Conservation (phyloP, 2,888 invertebrate species). For the Myopa tessellatipennis region DNA sequence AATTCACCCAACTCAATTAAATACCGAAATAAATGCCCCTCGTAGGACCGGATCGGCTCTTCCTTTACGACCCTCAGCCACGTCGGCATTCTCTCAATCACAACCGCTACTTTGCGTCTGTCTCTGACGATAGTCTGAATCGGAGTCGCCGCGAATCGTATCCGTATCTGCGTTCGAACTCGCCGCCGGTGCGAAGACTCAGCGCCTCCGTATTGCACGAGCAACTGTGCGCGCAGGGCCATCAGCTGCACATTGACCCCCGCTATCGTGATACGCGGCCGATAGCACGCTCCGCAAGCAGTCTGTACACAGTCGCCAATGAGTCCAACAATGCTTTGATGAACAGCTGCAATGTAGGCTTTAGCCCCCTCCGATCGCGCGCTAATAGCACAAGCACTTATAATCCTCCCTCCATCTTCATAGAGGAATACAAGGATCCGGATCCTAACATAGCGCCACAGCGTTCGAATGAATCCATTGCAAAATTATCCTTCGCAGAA, state of each 20-base stretch:
- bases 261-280: conserved; percentile 67
- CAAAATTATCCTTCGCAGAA: conserved; percentile 60
- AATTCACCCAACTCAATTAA: conserved; percentile 41
- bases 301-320: conserved; percentile 55
- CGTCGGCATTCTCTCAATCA: conserved; percentile 56
- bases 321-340: conserved; percentile 13
- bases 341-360: conserved; percentile 37
- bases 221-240: conserved; percentile 62
- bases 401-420: conserved; percentile 65
- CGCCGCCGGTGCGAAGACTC: conserved; percentile 59
- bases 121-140: conserved; percentile 67
- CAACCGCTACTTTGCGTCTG: conserved; percentile 59
- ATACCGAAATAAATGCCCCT: conserved; percentile 36
- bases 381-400: conserved; percentile 46
- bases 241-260: conserved; percentile 67
- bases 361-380: conserved; percentile 55
- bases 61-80: conserved; percentile 6
- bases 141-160: conserved; percentile 61
- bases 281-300: conserved; percentile 64
- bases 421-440: conserved; percentile 65
- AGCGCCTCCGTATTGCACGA: conserved; percentile 66
- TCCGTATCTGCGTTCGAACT: conserved; percentile 52
- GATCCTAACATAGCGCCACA: conserved; percentile 51
- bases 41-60: conserved; percentile 45
- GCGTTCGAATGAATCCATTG: conserved; percentile 62